These are phyloP conservation scores for Siniperca scherzeri DNA, from an alignment of 2,797 vertebrate species.

Conservation along the genomic window DNA sequence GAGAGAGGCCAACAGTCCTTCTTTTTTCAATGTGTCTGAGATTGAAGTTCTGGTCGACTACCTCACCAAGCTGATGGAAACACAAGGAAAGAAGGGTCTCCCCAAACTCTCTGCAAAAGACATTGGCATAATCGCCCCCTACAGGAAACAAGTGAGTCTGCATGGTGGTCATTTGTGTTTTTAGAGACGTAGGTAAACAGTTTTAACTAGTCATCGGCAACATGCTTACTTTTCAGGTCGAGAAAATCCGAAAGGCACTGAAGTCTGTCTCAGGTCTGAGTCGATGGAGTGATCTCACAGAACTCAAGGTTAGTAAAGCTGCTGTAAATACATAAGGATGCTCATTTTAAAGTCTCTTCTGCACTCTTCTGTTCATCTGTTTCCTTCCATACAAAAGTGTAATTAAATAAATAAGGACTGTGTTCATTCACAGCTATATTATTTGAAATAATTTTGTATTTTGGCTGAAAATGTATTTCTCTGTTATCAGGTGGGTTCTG, in stretches of 20 bases:
- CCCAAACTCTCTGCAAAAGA: conserved; percentile 85
- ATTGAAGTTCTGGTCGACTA: conserved; percentile 89
- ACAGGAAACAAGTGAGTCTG: conserved; percentile 93
- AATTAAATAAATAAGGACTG: neutral
- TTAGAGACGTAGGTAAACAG: neutral
- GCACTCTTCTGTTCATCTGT: neutral
- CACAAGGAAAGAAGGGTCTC: conserved; percentile 86
- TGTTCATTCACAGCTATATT: neutral
- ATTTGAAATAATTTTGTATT: neutral
- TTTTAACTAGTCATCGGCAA: neutral
- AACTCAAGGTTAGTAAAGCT: conserved; percentile 86
- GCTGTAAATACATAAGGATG: neutral
- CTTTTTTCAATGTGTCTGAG: conserved; percentile 94
- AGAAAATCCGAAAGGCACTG: conserved; percentile 92
- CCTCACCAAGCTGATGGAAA: conserved; percentile 87
- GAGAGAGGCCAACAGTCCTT: conserved; percentile 92
- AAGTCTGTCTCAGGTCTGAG: conserved; percentile 77
- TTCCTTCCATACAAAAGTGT: neutral
- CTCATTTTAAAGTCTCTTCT: neutral
- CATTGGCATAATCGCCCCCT: conserved; percentile 93
- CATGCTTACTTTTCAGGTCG: conserved; percentile 84
- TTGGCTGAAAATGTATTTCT: neutral
- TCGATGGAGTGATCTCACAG: conserved; percentile 83
- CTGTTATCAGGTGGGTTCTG: conserved; percentile 90
- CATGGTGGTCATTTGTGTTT: neutral